Conservation (phyloP, 53 echinoderm and acorn worm species). For the Patiria pectinifera region DNA sequence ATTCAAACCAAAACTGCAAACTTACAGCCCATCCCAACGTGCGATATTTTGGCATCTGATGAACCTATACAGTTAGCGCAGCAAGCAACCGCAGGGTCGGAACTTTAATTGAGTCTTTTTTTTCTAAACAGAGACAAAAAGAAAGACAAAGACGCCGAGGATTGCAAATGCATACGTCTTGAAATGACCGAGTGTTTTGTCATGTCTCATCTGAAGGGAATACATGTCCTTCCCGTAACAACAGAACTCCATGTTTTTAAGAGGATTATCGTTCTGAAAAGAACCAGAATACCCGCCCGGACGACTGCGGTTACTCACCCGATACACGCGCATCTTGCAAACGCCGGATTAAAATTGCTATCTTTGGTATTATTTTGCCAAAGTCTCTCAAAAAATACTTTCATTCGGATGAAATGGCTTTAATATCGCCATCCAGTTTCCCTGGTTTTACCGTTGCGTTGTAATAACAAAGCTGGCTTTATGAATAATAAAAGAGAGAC, state of each 20-base stretch:
- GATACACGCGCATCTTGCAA: not conserved
- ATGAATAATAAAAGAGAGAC: no score
- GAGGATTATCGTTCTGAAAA: slow-evolving; percentile 8
- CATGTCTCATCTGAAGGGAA: not conserved
- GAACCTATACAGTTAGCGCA: no score
- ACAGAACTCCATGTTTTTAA: not conserved
- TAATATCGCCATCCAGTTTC: no score
- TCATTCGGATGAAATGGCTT: not conserved
- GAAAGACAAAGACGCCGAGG: not conserved
- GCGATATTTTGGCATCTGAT: no score
- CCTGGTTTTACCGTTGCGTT: no score
- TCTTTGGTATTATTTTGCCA: not conserved
- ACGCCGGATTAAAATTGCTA: not conserved
- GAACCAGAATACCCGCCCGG: not conserved
- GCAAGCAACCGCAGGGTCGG: no score
- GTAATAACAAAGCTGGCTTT: no score
- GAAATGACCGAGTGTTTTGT: not conserved
- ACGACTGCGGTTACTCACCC: not conserved
- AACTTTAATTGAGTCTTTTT: no score
- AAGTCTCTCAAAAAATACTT: not conserved
- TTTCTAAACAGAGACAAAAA: no score
- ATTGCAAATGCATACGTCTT: not conserved
- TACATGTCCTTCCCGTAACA: not conserved
- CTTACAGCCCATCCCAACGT: no score
- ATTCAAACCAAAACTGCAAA: no score